Evolutionary conservation across 1,140 invertebrate genomes (phyloP).

Genomic region (Achatina immaculata): DNA sequence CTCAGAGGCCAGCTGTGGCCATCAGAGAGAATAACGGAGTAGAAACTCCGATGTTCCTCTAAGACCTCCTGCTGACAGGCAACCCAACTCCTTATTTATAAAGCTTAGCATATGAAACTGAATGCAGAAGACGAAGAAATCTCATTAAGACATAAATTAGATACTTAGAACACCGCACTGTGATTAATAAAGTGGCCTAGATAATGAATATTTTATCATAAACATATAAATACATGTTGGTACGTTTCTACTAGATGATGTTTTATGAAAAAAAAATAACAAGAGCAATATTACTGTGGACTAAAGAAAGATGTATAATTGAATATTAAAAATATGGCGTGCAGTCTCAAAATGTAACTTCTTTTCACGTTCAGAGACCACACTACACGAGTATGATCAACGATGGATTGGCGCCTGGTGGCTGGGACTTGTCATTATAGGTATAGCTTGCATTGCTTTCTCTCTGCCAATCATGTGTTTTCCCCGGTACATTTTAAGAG

Average conservation of each 20-base stretch:
- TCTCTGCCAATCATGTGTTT: slow-evolving; percentile 90
- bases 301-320: background rate
- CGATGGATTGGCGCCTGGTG: slow-evolving; percentile 94
- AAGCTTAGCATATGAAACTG: too few species aligned
- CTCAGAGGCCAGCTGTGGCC: too few species aligned
- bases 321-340: background rate
- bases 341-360: background rate
- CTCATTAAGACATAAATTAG: too few species aligned
- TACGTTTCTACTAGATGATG: background rate
- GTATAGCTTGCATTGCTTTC: slow-evolving; percentile 82
- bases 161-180: too few species aligned
- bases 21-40: too few species aligned
- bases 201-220: background rate
- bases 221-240: background rate
- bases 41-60: too few species aligned
- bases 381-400: slow-evolving; percentile 47
- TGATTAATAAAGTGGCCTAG: background rate
- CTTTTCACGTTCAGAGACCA: slow-evolving; percentile 40
- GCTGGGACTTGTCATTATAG: slow-evolving; percentile 89
- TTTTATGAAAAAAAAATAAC: background rate
- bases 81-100: too few species aligned
- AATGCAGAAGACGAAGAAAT: too few species aligned
- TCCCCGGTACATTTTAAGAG: slow-evolving; percentile 71
- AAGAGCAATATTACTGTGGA: background rate
- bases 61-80: too few species aligned